phyloP scores from a whole-genome alignment of 2,113 vertebrate species.

The Todiramphus chloris region DNA sequence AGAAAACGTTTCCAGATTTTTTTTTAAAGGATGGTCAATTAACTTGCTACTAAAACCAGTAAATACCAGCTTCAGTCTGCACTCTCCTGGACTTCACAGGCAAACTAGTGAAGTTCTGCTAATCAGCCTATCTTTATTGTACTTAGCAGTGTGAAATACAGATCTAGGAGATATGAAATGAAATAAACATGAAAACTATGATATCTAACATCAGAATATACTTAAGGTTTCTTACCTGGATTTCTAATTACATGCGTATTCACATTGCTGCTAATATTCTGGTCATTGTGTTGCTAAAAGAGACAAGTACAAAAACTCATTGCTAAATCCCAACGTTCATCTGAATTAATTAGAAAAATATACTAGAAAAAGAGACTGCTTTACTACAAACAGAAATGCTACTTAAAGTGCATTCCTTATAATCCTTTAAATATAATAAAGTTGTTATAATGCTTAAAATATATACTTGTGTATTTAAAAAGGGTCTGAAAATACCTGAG shows the following conservation, averaged over 20 bases:
- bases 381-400: background rate
- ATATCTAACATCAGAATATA: background rate
- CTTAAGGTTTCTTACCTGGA: slow-evolving; percentile 77
- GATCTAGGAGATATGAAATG: background rate
- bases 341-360: slow-evolving; percentile 20
- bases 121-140: background rate
- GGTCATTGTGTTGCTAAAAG: slow-evolving; percentile 85
- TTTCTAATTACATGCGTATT: slow-evolving; percentile 86
- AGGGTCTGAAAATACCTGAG: slow-evolving; percentile 78
- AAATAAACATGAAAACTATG: background rate
- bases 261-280: slow-evolving; percentile 81
- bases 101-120: background rate
- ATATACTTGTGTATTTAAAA: too few relatives aligned
- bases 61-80: background rate
- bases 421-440: too few relatives aligned
- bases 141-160: background rate
- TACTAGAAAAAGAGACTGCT: background rate
- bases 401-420: too few relatives aligned
- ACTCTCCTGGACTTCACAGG: background rate
- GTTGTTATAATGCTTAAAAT: too few relatives aligned
- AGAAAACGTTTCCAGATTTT: background rate
- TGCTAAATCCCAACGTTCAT: background rate
- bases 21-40: background rate
- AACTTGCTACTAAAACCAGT: background rate
- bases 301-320: slow-evolving; percentile 11